Base-by-base conservation (phyloP, 2,113 vertebrate genomes). In the Tichodroma muraria region DNA sequence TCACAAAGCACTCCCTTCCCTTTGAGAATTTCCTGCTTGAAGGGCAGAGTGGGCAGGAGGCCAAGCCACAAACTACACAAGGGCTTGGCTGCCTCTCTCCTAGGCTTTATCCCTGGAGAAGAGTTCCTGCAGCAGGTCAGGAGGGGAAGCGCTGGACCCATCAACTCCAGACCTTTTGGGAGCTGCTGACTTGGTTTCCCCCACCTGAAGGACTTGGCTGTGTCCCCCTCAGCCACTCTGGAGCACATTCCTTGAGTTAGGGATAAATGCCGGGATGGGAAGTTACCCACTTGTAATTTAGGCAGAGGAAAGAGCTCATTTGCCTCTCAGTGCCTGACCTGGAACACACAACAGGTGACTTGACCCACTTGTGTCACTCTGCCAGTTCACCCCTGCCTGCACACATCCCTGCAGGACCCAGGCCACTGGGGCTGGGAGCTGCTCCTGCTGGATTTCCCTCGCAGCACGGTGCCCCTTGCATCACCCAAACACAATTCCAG, bases 11-110 rank as follows among this genome's bases (percentile, higher is more conserved):
- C 77, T 93, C 33, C 69, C 76, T 83, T 71, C 72, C 89, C 78
- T 95, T 93, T 60, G 90, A 96, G 92, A 56, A 5, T 69, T 95
- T 94, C 83, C 94, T 89, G 61, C 92, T 93, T 4, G 11, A 90
- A 92, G 91, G 71, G 64, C 87, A 88, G 75, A 72, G 49, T 4
- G 17, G 88, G 95, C 89, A 78, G 59, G 15, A 50, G 88, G 90
- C 93, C 92, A 88, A 96, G 68, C 82, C 71, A 78, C 73, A 84
- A 93, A 66, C 71, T 68, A 64, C 60, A 59, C 80, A 86, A 75
- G 61, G 90, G 77, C 56, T 37, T 85, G 93, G 95, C 95, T 88
- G 73, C 44, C 56, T 85, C 70, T 83, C 50, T 75, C 59, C 37
- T 23, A 2, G 54, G 81, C 75, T 75, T 79, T 20, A 80, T 88